A percentile compares a stretch with the other conserved stretches of the same genome.
These are phyloP conservation scores for Procavia capensis DNA, from an alignment of 2,113 vertebrate genomes.

Conservation along the genomic window DNA sequence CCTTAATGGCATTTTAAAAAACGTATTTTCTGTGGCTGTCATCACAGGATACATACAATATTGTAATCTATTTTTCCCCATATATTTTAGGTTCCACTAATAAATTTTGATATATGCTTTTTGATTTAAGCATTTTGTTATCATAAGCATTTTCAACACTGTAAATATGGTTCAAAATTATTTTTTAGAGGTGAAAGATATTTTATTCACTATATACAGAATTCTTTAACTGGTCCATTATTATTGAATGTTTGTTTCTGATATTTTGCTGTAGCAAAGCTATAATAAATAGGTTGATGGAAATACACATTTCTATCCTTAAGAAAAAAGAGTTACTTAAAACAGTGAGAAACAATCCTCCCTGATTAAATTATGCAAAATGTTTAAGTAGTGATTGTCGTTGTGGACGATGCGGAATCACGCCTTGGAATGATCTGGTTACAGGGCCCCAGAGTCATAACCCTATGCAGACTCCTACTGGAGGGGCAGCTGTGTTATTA, in stretches of 20 bases:
- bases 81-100: neutral
- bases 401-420: neutral
- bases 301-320: neutral
- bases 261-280: constrained; percentile 24
- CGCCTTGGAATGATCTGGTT: neutral
- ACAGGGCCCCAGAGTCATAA: neutral
- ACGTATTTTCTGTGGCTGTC: constrained; percentile 11
- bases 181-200: neutral
- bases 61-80: neutral
- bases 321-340: neutral
- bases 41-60: neutral
- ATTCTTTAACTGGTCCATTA: constrained; percentile 2
- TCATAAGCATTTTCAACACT: constrained; percentile 3
- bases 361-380: neutral
- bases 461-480: neutral
- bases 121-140: constrained; percentile 24
- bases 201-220: neutral
- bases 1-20: constrained; percentile 39
- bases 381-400: neutral
- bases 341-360: neutral
- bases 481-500: neutral
- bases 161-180: constrained; percentile 31
- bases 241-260: constrained; percentile 28
- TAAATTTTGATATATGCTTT: constrained; percentile 32
- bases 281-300: neutral